Percentiles rank a stretch among this genome's conserved stretches.
Conservation (phyloP, 2,113 vertebrate species). For the Etia nguti region DNA sequence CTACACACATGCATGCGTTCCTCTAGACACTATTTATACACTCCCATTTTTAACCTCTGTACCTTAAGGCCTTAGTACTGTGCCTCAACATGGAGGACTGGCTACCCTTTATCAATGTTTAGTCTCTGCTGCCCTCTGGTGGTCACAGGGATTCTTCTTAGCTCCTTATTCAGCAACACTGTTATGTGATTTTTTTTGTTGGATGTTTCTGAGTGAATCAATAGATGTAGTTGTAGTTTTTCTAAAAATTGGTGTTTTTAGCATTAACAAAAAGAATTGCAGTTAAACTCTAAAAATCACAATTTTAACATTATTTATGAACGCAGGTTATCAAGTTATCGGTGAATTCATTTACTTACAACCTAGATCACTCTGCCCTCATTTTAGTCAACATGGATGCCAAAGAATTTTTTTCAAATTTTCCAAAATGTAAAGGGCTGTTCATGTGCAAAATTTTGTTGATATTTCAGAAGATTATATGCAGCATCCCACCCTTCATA, state of each 20-base stretch:
- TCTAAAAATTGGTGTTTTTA: background rate
- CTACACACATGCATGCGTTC: background rate
- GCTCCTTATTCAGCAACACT: background rate
- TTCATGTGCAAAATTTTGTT: background rate
- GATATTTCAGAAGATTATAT: background rate
- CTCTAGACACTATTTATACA: background rate
- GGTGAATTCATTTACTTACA: background rate
- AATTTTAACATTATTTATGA: background rate
- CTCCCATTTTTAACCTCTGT: background rate
- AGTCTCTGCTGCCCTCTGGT: constrained; percentile 49
- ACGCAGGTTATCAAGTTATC: background rate
- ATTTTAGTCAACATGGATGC: background rate
- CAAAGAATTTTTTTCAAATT: background rate
- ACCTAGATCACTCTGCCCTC: background rate
- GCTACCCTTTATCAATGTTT: background rate
- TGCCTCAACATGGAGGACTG: constrained; percentile 12
- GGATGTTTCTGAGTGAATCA: background rate
- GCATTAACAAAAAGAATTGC: background rate
- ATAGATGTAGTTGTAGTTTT: background rate
- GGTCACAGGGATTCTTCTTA: background rate
- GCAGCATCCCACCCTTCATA: background rate
- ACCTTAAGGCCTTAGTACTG: background rate
- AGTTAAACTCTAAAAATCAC: background rate
- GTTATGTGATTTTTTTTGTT: background rate
- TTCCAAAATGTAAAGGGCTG: background rate